Evolutionary conservation across 2,113 vertebrate species (phyloP).

Genomic region (Gymnocephalus cernua): DNA sequence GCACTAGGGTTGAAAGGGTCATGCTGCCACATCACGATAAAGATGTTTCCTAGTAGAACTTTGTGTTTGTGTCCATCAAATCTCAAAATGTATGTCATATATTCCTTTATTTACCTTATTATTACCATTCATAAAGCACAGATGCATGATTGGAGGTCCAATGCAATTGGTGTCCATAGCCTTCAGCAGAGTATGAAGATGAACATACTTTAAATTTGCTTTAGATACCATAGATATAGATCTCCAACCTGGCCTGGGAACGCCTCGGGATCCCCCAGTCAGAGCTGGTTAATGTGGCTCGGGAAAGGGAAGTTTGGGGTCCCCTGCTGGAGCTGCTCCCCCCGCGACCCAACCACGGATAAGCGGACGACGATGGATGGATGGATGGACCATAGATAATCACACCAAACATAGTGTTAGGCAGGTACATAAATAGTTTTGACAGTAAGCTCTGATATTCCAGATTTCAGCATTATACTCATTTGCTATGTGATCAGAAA

Average conservation of each 20-base stretch:
- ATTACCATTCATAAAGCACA: background rate
- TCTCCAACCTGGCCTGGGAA: too few species aligned
- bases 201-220: background rate
- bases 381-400: background rate
- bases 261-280: too few species aligned
- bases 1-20: background rate
- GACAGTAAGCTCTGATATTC: background rate
- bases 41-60: background rate
- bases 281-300: too few species aligned
- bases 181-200: background rate
- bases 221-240: background rate
- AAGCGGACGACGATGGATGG: too few species aligned
- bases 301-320: too few species aligned
- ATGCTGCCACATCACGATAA: background rate
- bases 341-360: too few species aligned
- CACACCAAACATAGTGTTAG: background rate
- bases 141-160: background rate
- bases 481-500: too few species aligned
- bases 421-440: background rate
- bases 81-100: background rate
- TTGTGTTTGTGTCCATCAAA: background rate
- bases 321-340: too few species aligned
- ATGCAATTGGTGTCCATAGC: background rate
- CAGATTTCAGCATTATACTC: background rate
- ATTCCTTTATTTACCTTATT: background rate